These are phyloP conservation scores for Corythaeola cristata DNA, from an alignment of 2,113 vertebrate species.

Conservation along the genomic window DNA sequence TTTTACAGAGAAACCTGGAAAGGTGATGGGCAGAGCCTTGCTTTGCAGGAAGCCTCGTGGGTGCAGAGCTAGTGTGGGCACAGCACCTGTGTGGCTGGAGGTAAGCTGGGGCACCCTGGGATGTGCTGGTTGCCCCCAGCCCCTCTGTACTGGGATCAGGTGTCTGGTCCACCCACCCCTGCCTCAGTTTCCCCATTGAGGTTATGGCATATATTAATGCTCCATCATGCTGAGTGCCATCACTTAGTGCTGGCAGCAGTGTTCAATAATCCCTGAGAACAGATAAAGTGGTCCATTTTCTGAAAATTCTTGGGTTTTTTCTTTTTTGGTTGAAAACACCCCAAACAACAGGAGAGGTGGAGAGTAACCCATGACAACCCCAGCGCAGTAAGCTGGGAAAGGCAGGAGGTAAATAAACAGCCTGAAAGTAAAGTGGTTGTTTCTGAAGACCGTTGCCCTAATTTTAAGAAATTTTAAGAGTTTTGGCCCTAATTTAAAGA, in stretches of 20 bases:
- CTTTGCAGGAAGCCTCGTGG: not conserved
- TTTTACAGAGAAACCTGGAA: not conserved
- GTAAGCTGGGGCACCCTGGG: not conserved
- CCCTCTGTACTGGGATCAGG: not conserved
- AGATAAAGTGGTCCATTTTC: not conserved
- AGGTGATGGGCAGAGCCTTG: not conserved
- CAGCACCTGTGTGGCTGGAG: not conserved
- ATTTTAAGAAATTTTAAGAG: not conserved
- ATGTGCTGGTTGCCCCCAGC: not conserved
- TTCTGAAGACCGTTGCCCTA: not conserved
- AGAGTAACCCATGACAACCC: not conserved
- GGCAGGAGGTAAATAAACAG: not conserved
- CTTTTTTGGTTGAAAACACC: not conserved
- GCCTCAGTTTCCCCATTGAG: not conserved
- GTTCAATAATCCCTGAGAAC: rapidly evolving
- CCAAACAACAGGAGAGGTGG: not conserved
- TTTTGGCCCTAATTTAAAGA: not conserved
- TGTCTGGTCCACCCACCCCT: not conserved
- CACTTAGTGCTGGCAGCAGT: not conserved
- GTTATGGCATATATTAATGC: not conserved
- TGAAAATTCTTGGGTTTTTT: not conserved
- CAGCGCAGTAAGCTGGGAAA: not conserved
- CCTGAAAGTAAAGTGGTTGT: not conserved
- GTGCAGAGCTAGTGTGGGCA: not conserved
- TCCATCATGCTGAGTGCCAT: not conserved